These are phyloP conservation scores for Phataginus tetradactyla DNA, from an alignment of 2,797 vertebrate species.

Conservation along the genomic window DNA sequence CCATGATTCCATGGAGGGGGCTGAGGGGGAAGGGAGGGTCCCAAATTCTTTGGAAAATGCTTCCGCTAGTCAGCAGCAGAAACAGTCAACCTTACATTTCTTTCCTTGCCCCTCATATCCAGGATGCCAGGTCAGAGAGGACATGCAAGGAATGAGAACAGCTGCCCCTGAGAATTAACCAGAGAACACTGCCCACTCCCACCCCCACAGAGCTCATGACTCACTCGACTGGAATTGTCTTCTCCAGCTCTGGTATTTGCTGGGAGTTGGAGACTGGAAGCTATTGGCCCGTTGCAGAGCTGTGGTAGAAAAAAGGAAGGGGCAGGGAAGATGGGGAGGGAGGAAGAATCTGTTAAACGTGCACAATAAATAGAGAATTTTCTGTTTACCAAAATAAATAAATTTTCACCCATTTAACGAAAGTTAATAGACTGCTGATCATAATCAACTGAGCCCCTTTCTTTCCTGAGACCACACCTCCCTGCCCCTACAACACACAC, in stretches of 20 bases:
- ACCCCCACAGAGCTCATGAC: slow-evolving; percentile 61
- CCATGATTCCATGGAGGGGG: neutral
- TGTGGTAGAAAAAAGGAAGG: slow-evolving; percentile 57
- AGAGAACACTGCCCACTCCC: neutral
- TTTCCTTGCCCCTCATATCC: neutral
- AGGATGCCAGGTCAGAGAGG: neutral
- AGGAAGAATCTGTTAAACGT: neutral
- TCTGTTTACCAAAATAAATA: neutral
- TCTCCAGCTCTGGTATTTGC: slow-evolving; percentile 85
- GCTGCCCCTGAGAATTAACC: neutral
- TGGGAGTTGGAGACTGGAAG: slow-evolving; percentile 75
- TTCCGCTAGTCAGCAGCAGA: neutral
- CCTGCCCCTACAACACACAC: too few species aligned
- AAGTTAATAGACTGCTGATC: neutral
- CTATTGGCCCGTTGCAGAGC: slow-evolving; percentile 83
- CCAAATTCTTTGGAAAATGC: neutral
- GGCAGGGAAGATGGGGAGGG: neutral
- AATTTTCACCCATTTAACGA: neutral
- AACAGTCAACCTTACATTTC: neutral
- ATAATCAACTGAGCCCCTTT: neutral
- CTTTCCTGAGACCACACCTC: neutral
- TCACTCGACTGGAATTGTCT: slow-evolving; percentile 87
- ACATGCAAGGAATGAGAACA: neutral
- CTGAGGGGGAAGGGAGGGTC: too few species aligned
- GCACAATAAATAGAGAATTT: neutral